phyloP scores from a whole-genome alignment of 2,113 vertebrate genomes.

The Ciconia maguari region DNA sequence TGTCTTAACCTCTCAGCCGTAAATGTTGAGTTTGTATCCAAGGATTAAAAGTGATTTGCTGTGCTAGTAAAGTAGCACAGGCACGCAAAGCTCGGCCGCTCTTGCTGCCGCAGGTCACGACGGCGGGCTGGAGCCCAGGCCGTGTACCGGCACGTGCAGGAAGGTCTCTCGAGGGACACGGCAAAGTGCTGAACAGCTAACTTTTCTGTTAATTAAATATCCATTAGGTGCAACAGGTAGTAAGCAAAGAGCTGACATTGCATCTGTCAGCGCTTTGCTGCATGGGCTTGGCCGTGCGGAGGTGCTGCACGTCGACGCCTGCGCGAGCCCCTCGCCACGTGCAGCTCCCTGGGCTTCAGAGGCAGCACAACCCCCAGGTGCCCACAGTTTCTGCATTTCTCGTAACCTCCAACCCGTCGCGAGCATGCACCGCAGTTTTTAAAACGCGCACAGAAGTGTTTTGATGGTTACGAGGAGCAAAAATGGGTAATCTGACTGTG shows the following conservation, averaged over 20 bases:
- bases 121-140: neutral
- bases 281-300: neutral
- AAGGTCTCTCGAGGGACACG: neutral
- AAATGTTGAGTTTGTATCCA: neutral
- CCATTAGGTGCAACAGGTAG: neutral
- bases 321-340: neutral
- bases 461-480: neutral
- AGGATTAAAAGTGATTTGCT: neutral
- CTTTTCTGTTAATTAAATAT: neutral
- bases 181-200: neutral
- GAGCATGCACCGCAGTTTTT: rapidly evolving
- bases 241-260: neutral
- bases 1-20: neutral
- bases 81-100: rapidly evolving
- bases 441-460: rapidly evolving
- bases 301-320: rapidly evolving
- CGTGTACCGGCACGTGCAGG: rapidly evolving
- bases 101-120: neutral
- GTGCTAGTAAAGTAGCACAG: neutral
- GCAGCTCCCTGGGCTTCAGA: neutral
- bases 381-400: rapidly evolving
- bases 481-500: rapidly evolving
- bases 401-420: rapidly evolving
- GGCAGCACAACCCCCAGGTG: neutral
- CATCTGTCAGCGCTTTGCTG: neutral